Evolutionary conservation across 2,888 invertebrate genomes (phyloP).

Genomic region (Mamestra brassicae): DNA sequence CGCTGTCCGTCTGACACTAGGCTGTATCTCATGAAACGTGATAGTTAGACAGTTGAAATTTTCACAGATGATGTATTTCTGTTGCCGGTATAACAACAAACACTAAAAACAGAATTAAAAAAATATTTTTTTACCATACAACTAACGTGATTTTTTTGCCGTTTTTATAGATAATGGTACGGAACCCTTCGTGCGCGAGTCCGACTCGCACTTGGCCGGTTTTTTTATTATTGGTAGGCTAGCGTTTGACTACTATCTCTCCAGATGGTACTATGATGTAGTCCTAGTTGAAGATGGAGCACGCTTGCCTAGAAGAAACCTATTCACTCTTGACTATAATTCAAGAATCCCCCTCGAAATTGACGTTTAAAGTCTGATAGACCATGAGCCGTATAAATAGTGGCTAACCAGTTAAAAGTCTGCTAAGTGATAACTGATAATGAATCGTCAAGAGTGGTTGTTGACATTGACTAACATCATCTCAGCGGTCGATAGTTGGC

Average conservation of each 20-base stretch:
- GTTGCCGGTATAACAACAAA: no score
- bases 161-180: no score
- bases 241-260: not conserved
- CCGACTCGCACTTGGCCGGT: no score
- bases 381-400: conserved; percentile 23
- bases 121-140: not conserved
- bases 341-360: not conserved
- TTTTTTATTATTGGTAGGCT: no score
- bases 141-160: no score
- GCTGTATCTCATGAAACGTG: no score
- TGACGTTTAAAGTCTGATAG: not conserved
- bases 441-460: conserved; percentile 73
- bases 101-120: no score
- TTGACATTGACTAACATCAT: conserved; percentile 85
- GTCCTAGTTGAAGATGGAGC: not conserved
- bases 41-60: no score
- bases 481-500: conserved; percentile 85
- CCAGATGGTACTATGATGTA: not conserved
- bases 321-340: not conserved
- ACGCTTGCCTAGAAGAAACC: not conserved
- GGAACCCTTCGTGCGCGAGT: no score
- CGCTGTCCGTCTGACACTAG: no score
- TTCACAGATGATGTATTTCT: no score
- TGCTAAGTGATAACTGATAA: conserved; percentile 70
- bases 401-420: conserved; percentile 46